These are phyloP conservation scores for Cotesia congregata DNA, from an alignment of 2,888 invertebrate genomes.

Conservation along the genomic window DNA sequence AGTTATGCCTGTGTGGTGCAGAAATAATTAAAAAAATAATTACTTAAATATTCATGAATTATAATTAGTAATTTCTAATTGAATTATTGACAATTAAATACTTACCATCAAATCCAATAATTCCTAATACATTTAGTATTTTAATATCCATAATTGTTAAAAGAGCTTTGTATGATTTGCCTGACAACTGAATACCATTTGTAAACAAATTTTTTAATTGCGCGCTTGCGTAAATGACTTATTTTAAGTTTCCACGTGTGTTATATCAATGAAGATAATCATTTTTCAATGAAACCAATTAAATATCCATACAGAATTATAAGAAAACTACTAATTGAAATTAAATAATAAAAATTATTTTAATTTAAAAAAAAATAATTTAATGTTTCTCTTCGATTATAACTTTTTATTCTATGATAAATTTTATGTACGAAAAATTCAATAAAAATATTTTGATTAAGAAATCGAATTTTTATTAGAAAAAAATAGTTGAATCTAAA, in stretches of 20 bases:
- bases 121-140: constrained; percentile 78
- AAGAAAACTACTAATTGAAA: no score
- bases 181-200: constrained; percentile 8
- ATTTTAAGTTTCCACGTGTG: constrained; percentile 5
- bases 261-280: neutral
- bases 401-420: no score
- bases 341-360: no score
- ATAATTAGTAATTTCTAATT: constrained; percentile 19
- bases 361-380: no score
- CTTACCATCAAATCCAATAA: constrained; percentile 87
- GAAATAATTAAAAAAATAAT: constrained; percentile 1
- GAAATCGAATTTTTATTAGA: no score
- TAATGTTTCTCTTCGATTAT: no score
- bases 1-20: constrained; percentile 58
- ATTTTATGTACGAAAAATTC: no score
- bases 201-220: neutral
- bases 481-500: no score
- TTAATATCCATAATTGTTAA: constrained; percentile 70
- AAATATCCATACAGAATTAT: no score
- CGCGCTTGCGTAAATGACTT: neutral
- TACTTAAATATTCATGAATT: constrained; percentile 25
- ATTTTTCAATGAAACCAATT: no score
- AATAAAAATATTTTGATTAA: no score
- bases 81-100: constrained; percentile 40
- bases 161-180: neutral